Conservation (phyloP, 1,140 invertebrate species). For the Macrocentrus cingulum region DNA sequence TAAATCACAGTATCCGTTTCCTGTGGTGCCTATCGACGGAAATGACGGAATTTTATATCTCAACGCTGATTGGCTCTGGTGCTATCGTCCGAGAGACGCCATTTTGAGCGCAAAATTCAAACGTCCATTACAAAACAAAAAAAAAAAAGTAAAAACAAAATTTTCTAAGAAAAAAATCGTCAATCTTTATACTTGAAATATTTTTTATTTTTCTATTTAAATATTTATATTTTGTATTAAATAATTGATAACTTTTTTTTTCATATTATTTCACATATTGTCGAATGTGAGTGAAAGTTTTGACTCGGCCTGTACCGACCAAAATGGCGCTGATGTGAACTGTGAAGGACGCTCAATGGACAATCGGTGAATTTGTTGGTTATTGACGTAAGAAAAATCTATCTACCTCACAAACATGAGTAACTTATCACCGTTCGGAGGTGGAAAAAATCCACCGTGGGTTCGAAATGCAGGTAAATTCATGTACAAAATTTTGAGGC, state of each 20-base stretch:
- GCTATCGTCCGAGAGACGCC: no score
- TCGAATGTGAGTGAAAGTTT: no score
- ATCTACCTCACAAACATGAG: slow-evolving; percentile 45
- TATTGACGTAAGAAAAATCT: slow-evolving; percentile 5
- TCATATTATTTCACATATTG: no score
- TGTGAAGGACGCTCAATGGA: slow-evolving; percentile 46
- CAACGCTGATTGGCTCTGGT: neutral
- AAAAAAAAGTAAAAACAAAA: no score
- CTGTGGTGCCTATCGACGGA: neutral
- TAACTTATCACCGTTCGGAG: slow-evolving; percentile 62
- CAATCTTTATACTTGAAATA: no score
- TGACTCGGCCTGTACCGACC: slow-evolving; percentile 26
- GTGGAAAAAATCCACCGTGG: slow-evolving; percentile 64
- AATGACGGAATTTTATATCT: neutral
- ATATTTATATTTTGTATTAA: no score
- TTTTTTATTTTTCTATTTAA: no score
- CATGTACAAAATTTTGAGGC: slow-evolving; percentile 29
- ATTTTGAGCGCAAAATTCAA: neutral
- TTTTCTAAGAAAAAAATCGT: no score
- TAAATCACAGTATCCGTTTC: slow-evolving; percentile 15
- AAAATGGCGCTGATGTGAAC: slow-evolving; percentile 50
- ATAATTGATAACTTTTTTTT: no score
- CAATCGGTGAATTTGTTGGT: slow-evolving; percentile 15
- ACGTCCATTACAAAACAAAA: no score
- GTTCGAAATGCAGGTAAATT: slow-evolving; percentile 58